Percentiles rank a stretch among this genome's conserved stretches.
Evolutionary conservation across 2,888 invertebrate species (phyloP).

Genomic region (Aproaerema taeniolella): DNA sequence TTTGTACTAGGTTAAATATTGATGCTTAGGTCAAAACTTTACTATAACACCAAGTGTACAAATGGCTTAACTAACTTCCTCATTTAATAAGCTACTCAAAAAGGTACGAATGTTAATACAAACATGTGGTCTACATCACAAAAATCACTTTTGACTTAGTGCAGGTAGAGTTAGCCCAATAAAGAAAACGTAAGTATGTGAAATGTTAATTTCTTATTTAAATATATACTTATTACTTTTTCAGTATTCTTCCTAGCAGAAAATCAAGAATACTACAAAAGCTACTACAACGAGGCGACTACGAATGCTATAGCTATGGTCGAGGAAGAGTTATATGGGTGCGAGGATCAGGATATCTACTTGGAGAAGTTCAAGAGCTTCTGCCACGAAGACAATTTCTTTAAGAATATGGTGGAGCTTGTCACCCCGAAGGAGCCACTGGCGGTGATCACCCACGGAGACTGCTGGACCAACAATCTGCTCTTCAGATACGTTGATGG

Average conservation of each 20-base stretch:
- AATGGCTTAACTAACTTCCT: no score
- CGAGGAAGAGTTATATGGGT: conserved; percentile 50
- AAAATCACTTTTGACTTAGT: no score
- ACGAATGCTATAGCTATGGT: conserved; percentile 83
- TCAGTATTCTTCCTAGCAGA: conserved; percentile 79
- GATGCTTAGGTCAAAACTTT: no score
- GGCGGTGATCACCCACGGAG: conserved; percentile 84
- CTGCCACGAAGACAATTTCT: conserved; percentile 80
- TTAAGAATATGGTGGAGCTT: conserved; percentile 81
- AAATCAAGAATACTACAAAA: conserved; percentile 82
- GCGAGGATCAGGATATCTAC: conserved; percentile 68
- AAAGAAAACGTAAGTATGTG: no score
- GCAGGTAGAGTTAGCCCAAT: no score
- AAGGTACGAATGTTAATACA: no score
- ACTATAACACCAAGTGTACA: no score
- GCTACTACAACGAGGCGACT: conserved; percentile 81
- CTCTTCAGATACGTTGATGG: conserved; percentile 78
- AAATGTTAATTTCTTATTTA: no score
- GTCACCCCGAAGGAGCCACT: conserved; percentile 79
- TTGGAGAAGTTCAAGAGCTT: conserved; percentile 78
- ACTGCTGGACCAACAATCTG: conserved; percentile 87
- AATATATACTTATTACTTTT: conserved; percentile 17
- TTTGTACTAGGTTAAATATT: no score
- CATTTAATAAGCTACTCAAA: no score
- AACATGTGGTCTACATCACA: no score